These are phyloP conservation scores for Napeogenes inachia DNA, from an alignment of 2,888 invertebrate species.

Conservation along the genomic window DNA sequence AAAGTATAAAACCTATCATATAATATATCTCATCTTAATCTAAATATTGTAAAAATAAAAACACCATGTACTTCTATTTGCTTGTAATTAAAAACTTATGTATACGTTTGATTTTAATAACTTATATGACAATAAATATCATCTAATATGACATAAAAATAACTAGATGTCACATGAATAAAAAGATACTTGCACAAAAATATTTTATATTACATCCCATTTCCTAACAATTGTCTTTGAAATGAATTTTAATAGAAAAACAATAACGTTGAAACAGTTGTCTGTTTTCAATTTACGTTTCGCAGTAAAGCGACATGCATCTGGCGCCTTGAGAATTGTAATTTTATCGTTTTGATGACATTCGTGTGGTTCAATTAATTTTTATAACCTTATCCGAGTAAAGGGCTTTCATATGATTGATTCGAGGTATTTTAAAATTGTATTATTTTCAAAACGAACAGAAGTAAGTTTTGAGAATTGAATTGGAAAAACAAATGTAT, in stretches of 20 bases:
- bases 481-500: too few species aligned
- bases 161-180: too few species aligned
- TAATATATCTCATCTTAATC: too few species aligned
- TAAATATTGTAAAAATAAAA: too few species aligned
- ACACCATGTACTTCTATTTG: too few species aligned
- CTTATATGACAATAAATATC: too few species aligned
- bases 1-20: too few species aligned
- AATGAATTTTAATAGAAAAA: slow-evolving; percentile 59
- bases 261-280: slow-evolving; percentile 63
- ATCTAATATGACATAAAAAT: too few species aligned
- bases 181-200: too few species aligned
- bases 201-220: neutral
- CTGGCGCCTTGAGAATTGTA: slow-evolving; percentile 67
- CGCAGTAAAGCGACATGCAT: slow-evolving; percentile 64
- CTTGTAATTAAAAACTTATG: too few species aligned
- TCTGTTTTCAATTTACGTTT: slow-evolving; percentile 65
- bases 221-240: slow-evolving; percentile 19
- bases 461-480: too few species aligned
- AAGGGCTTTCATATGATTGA: slow-evolving; percentile 25
- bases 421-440: slow-evolving; percentile 9
- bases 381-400: slow-evolving; percentile 46
- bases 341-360: slow-evolving; percentile 65
- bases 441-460: neutral
- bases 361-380: slow-evolving; percentile 65
- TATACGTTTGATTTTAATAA: too few species aligned